Evolutionary conservation across 92 coral and sea anemone species (phyloP).

Genomic region (Epizoanthus stellaris): DNA sequence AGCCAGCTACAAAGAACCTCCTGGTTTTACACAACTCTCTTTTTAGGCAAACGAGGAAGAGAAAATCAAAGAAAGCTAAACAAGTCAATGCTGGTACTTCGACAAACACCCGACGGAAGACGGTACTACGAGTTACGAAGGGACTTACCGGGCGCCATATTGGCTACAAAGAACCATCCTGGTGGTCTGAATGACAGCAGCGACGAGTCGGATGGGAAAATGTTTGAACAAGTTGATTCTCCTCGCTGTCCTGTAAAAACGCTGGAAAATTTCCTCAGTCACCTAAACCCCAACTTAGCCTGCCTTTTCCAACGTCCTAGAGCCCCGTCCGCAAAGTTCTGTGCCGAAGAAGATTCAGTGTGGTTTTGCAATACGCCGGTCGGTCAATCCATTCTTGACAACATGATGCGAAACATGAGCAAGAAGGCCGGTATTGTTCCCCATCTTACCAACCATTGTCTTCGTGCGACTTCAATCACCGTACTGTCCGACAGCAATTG

Average conservation of each 20-base stretch:
- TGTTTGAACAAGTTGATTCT: constrained; percentile 50
- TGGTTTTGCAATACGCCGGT: neutral
- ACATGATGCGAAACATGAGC: neutral
- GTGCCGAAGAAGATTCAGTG: constrained; percentile 7
- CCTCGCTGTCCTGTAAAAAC: constrained; percentile 67
- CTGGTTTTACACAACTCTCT: too few species aligned
- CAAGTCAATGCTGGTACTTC: too few species aligned
- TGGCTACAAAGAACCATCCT: too few species aligned
- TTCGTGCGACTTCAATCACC: constrained; percentile 1
- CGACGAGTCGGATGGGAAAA: neutral
- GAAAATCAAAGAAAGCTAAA: too few species aligned
- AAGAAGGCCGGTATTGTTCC: too few species aligned
- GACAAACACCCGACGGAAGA: constrained; percentile 6
- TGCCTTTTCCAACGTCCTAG: constrained; percentile 55
- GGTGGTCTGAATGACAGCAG: too few species aligned
- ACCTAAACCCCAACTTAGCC: constrained; percentile 45
- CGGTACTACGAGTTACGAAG: constrained; percentile 20
- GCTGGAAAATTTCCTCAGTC: constrained; percentile 43
- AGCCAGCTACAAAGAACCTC: too few species aligned
- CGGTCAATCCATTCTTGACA: neutral
- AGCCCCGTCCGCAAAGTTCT: constrained; percentile 43
- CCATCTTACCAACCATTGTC: too few species aligned
- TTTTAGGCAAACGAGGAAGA: too few species aligned
- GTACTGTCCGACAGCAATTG: too few species aligned
- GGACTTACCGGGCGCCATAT: constrained; percentile 25